Evolutionary conservation across 1,140 invertebrate genomes (phyloP).

Genomic region (Ptiloglossa arizonensis): DNA sequence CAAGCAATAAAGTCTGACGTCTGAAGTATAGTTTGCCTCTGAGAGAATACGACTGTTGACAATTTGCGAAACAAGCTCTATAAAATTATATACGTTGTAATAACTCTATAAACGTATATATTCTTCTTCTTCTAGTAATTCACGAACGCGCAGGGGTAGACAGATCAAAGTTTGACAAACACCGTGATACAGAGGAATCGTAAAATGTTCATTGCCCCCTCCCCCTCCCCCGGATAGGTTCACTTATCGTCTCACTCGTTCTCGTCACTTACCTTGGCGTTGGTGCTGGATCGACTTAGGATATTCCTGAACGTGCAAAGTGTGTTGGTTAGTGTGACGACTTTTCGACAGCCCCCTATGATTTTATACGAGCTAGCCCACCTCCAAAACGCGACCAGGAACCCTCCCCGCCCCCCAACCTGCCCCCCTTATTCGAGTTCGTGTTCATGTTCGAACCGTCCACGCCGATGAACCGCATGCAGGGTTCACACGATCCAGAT

Average conservation of each 20-base stretch:
- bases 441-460: background rate
- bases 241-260: background rate
- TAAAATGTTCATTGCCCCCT: too few relatives aligned
- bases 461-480: background rate
- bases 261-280: background rate
- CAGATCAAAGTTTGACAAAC: too few relatives aligned
- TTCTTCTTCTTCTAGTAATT: too few relatives aligned
- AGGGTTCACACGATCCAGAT: background rate
- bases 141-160: too few relatives aligned
- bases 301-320: background rate
- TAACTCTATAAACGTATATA: too few relatives aligned
- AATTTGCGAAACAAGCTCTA: too few relatives aligned
- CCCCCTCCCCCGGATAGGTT: too few relatives aligned
- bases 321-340: constrained; percentile 10
- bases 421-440: background rate
- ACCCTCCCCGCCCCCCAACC: background rate
- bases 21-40: too few relatives aligned
- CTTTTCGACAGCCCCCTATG: constrained; percentile 28
- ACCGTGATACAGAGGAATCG: too few relatives aligned
- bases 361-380: constrained; percentile 74
- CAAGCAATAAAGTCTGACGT: too few relatives aligned
- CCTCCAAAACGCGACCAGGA: constrained; percentile 23
- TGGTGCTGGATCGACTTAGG: background rate
- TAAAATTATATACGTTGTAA: too few relatives aligned
- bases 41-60: too few relatives aligned